These are phyloP conservation scores for Lithophane semibrunnea DNA, from an alignment of 2,888 invertebrate genomes.

Conservation along the genomic window DNA sequence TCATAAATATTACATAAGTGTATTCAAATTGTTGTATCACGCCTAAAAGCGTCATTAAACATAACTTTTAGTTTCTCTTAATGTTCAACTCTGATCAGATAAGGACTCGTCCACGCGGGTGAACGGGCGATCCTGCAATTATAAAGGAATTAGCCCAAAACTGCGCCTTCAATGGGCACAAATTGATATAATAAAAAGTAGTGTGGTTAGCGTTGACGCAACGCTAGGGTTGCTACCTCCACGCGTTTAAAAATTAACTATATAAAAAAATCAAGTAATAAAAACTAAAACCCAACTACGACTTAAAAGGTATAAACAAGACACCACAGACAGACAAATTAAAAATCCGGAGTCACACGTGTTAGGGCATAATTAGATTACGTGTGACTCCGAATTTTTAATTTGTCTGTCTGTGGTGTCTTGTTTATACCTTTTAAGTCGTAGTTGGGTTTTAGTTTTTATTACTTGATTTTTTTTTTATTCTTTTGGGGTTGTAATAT, in stretches of 20 bases:
- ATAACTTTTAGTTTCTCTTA: slow-evolving; percentile 80
- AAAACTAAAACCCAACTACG: no score
- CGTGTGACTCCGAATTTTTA: no score
- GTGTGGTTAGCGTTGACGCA: slow-evolving; percentile 78
- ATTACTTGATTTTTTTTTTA: no score
- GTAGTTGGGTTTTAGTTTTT: no score
- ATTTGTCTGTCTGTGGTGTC: no score
- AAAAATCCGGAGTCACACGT: no score
- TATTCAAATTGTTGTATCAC: slow-evolving; percentile 73
- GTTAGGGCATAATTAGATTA: no score
- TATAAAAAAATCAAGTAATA: no score
- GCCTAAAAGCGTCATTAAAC: slow-evolving; percentile 75
- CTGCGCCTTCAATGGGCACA: slow-evolving; percentile 88
- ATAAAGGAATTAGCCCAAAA: slow-evolving; percentile 90
- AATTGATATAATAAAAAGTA: slow-evolving; percentile 90
- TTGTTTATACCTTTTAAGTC: no score
- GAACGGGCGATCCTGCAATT: slow-evolving; percentile 86
- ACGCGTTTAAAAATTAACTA: background rate
- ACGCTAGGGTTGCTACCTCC: slow-evolving; percentile 68
- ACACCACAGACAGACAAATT: no score
- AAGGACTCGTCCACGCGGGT: slow-evolving; percentile 81
- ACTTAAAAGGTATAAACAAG: no score
- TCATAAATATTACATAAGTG: slow-evolving; percentile 63
- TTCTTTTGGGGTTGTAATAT: no score
- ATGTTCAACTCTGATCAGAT: slow-evolving; percentile 83